Conservation (phyloP, 30 jellyfish, hydroid and myxozoan species). For the Rhopilema esculentum region DNA sequence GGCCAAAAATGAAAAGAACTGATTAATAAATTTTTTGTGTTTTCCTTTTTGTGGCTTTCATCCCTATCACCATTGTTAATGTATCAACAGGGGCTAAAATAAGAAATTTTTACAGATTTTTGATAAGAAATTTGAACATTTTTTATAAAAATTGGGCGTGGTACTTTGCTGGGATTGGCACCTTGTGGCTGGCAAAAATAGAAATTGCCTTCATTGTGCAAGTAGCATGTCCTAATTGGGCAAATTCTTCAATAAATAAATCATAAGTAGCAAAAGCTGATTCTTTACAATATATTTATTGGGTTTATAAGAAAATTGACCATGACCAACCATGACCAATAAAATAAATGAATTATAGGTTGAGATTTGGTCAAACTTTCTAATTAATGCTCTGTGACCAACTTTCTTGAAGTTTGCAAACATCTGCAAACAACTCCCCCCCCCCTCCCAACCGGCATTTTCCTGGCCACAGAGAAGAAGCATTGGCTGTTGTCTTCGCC, state of each 20-base stretch:
- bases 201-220: background rate
- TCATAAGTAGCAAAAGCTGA: background rate
- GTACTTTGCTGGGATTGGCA: background rate
- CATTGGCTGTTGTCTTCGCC: conserved; percentile 52
- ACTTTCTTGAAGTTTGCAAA: background rate
- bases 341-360: no score
- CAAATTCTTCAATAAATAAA: background rate
- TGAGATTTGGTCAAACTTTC: no score
- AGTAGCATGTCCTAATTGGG: background rate
- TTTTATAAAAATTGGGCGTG: background rate
- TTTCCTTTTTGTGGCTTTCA: background rate
- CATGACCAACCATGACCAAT: background rate
- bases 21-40: background rate
- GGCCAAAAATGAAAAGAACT: background rate
- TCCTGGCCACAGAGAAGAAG: conserved; percentile 26
- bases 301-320: background rate
- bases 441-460: background rate
- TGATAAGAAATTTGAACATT: no score
- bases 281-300: background rate
- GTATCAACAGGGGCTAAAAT: background rate
- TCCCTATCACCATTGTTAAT: background rate
- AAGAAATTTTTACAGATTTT: background rate
- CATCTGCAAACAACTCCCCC: background rate
- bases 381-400: background rate
- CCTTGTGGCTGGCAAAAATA: background rate